Percentiles rank a stretch among this genome's conserved stretches.
Evolutionary conservation across 2,113 vertebrate species (phyloP).

Genomic region (Oophaga pumilio): DNA sequence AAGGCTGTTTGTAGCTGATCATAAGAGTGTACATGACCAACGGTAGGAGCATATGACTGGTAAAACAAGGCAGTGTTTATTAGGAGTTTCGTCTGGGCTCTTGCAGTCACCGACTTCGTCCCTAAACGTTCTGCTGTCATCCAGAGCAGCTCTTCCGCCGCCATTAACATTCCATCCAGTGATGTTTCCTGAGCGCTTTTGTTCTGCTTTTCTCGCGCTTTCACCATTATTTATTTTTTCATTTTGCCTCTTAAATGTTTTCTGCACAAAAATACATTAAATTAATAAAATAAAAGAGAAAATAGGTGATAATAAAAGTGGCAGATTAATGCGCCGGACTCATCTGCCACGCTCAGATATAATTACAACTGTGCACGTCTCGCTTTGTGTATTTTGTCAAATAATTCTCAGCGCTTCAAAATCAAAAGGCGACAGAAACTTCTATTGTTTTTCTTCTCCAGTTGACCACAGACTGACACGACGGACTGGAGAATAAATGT

Average conservation of each 20-base stretch:
- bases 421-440: neutral
- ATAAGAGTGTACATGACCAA: too few species aligned
- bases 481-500: neutral
- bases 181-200: neutral
- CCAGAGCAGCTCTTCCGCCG: neutral
- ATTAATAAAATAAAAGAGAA: slow-evolving; percentile 34
- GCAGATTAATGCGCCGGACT: slow-evolving; percentile 16
- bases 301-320: slow-evolving; percentile 44
- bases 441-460: too few species aligned
- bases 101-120: too few species aligned
- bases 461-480: neutral
- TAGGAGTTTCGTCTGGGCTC: too few species aligned
- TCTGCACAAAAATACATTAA: neutral
- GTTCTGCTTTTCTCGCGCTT: neutral
- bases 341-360: slow-evolving; percentile 14
- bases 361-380: slow-evolving; percentile 44
- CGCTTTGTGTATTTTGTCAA: slow-evolving; percentile 48
- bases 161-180: neutral
- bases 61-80: too few species aligned
- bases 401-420: slow-evolving; percentile 36
- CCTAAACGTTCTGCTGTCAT: neutral
- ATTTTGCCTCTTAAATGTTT: neutral
- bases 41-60: too few species aligned
- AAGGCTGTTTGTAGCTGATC: too few species aligned
- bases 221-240: slow-evolving; percentile 19